A percentile compares a stretch with the other conserved stretches of the same genome.
Evolutionary conservation across 2,113 vertebrate species (phyloP).

Genomic region (Crotalus horridus): DNA sequence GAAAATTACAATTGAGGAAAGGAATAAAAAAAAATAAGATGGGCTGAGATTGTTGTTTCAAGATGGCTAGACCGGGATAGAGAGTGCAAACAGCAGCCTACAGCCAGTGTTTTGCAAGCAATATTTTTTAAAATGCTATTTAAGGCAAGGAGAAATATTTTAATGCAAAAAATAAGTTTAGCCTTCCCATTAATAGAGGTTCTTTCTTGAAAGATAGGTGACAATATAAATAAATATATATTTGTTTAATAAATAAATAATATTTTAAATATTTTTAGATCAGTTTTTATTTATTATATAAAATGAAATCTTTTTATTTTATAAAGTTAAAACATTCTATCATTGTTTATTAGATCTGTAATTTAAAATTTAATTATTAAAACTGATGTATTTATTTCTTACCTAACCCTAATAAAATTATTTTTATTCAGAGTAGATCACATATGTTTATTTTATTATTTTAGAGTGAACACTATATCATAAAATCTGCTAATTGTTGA

Average conservation of each 20-base stretch:
- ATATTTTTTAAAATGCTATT: not conserved
- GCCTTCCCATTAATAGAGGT: not conserved
- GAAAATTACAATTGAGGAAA: not conserved
- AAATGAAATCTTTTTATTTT: not conserved
- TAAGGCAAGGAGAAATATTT: not conserved
- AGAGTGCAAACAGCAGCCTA: not conserved
- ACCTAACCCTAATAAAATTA: not conserved
- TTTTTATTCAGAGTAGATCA: not conserved
- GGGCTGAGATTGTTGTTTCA: not conserved
- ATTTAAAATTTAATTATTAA: not conserved
- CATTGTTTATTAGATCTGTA: not conserved
- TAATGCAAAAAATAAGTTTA: not conserved
- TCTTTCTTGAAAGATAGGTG: not conserved
- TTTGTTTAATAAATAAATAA: not conserved
- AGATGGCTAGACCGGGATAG: not conserved
- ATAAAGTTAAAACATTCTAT: not conserved
- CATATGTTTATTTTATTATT: not conserved
- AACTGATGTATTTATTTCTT: not conserved
- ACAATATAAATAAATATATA: not conserved
- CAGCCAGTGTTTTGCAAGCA: not conserved
- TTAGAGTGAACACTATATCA: not conserved
- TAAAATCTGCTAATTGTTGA: not conserved
- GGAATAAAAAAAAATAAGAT: not conserved
- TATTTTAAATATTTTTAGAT: not conserved
- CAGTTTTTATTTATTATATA: not conserved